These are phyloP conservation scores for Thyatira batis DNA, from an alignment of 2,888 invertebrate genomes.

Conservation along the genomic window DNA sequence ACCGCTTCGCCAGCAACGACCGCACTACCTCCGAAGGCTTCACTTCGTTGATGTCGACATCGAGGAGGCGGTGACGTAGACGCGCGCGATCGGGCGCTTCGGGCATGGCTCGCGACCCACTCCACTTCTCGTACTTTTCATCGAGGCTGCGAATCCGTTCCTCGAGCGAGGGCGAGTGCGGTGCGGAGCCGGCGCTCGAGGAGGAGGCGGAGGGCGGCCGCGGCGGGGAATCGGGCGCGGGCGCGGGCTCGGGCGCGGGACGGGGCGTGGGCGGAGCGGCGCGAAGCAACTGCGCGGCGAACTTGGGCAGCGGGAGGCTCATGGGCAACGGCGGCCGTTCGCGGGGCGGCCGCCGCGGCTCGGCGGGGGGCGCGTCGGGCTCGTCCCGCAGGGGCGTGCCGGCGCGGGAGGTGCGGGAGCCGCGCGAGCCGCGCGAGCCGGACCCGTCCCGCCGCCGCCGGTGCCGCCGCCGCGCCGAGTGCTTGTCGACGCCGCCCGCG, in stretches of 20 bases:
- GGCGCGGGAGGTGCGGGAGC: constrained; percentile 84
- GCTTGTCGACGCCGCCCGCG: constrained; percentile 47
- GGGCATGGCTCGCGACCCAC: constrained; percentile 83
- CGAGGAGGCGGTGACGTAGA: constrained; percentile 88
- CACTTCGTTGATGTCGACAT: constrained; percentile 89
- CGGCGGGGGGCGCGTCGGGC: constrained; percentile 87
- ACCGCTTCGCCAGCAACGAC: constrained; percentile 94
- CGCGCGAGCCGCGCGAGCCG: constrained; percentile 77
- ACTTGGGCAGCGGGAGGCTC: constrained; percentile 93
- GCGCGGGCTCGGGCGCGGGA: constrained; percentile 70
- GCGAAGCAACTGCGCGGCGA: constrained; percentile 87
- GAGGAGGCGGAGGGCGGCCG: constrained; percentile 88
- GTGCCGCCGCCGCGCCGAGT: constrained; percentile 73
- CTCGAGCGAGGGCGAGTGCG: constrained; percentile 90
- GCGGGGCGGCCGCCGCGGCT: constrained; percentile 87
- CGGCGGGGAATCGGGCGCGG: constrained; percentile 86
- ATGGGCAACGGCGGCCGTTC: constrained; percentile 86
- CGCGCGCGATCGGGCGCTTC: constrained; percentile 83
- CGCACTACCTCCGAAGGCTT: constrained; percentile 97
- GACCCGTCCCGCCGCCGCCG: constrained; percentile 76
- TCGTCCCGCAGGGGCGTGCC: constrained; percentile 94
- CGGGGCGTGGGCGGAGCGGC: constrained; percentile 76
- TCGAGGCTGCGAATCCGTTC: constrained; percentile 96
- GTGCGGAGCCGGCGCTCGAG: constrained; percentile 88
- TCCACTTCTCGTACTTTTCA: constrained; percentile 96